Percentiles rank a stretch among this genome's conserved stretches.
phyloP scores from a whole-genome alignment of 2,888 invertebrate genomes.

The Scaptomyza polygonia region DNA sequence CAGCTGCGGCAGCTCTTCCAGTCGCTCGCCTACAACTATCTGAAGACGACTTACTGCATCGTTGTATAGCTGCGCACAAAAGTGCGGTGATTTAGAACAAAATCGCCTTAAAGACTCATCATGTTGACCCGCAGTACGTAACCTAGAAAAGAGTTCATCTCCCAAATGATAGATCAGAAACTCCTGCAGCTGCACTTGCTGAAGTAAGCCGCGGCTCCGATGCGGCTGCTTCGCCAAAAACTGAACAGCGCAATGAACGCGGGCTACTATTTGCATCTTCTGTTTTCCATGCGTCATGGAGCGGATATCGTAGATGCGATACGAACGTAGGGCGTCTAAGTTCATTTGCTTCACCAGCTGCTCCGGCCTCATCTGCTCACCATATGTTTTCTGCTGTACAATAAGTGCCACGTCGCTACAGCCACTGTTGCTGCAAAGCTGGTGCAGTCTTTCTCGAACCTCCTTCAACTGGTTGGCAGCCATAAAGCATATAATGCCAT shows the following conservation, averaged over 20 bases:
- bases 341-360: slow-evolving; percentile 54
- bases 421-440: slow-evolving; percentile 62
- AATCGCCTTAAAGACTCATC: slow-evolving; percentile 80
- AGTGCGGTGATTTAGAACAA: slow-evolving; percentile 84
- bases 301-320: slow-evolving; percentile 41
- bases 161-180: slow-evolving; percentile 87
- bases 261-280: slow-evolving; percentile 38
- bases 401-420: slow-evolving; percentile 78
- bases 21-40: slow-evolving; percentile 86
- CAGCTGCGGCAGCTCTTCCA: slow-evolving; percentile 87
- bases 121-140: slow-evolving; percentile 78
- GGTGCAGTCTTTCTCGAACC: slow-evolving; percentile 72
- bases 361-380: slow-evolving; percentile 31
- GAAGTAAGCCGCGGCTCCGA: slow-evolving; percentile 85
- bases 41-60: slow-evolving; percentile 87
- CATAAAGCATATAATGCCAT: slow-evolving; percentile 79
- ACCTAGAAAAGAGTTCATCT: slow-evolving; percentile 87
- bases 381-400: slow-evolving; percentile 55
- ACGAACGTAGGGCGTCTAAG: slow-evolving; percentile 82
- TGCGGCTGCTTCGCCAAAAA: slow-evolving; percentile 61
- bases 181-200: slow-evolving; percentile 86
- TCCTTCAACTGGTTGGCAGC: slow-evolving; percentile 49
- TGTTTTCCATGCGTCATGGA: slow-evolving; percentile 23
- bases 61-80: slow-evolving; percentile 88
- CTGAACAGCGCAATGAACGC: slow-evolving; percentile 81